Percentiles rank a stretch among this genome's conserved stretches.
Conservation (phyloP, 2,113 vertebrate genomes). For the Panthera tigris region DNA sequence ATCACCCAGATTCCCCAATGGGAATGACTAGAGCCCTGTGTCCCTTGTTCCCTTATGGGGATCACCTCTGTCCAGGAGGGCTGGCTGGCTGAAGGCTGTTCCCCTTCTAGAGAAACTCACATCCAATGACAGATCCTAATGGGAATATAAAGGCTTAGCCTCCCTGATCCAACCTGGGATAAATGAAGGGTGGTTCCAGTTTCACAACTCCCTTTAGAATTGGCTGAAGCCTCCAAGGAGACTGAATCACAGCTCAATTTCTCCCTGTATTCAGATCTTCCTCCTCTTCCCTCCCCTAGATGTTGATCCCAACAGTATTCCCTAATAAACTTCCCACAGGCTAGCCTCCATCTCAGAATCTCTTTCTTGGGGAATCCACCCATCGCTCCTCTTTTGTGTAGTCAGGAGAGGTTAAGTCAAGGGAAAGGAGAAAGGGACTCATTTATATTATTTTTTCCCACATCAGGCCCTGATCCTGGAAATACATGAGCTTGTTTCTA, state of each 20-base stretch:
- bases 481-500: background rate
- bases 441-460: background rate
- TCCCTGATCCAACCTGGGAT: background rate
- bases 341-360: background rate
- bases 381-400: background rate
- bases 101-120: background rate
- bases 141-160: background rate
- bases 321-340: background rate
- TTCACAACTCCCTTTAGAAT: background rate
- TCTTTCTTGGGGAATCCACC: background rate
- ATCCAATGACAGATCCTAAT: background rate
- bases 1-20: background rate
- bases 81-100: background rate
- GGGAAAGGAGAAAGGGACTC: background rate
- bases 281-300: background rate
- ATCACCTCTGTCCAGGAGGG: background rate
- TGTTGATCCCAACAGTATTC: background rate
- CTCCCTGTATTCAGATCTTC: background rate
- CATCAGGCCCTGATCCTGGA: background rate
- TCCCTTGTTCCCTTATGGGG: background rate
- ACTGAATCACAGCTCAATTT: background rate
- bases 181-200: background rate
- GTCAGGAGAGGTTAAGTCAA: background rate
- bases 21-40: background rate
- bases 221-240: background rate